Evolutionary conservation across 2,888 invertebrate species (phyloP).

Genomic region (Cephus pulcher): DNA sequence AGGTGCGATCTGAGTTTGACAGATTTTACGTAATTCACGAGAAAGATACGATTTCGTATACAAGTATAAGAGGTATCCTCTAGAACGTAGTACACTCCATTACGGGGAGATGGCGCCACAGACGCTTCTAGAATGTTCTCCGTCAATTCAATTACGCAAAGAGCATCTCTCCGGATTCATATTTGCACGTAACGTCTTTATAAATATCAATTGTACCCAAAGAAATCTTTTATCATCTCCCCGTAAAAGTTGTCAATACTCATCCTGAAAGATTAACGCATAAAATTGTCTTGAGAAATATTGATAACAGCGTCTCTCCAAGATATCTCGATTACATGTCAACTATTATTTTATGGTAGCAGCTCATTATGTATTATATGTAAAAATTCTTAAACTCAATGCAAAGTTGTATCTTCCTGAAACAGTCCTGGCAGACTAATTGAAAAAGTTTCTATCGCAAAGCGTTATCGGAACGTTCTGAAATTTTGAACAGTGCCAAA

Average conservation of each 20-base stretch:
- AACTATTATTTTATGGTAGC: neutral
- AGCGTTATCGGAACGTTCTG: neutral
- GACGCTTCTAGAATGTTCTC: neutral
- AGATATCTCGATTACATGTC: neutral
- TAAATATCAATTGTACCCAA: neutral
- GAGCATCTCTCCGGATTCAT: neutral
- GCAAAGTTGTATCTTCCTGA: neutral
- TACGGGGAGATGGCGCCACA: neutral
- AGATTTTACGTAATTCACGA: neutral
- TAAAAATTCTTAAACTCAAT: neutral
- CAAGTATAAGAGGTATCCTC: neutral
- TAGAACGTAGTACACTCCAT: neutral
- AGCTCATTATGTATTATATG: neutral
- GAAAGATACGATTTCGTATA: neutral
- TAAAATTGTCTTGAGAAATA: neutral
- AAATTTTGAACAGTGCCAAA: neutral
- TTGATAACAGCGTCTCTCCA: neutral
- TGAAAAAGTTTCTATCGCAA: neutral
- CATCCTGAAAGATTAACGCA: neutral
- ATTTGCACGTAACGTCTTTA: neutral
- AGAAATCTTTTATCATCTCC: neutral
- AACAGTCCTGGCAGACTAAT: neutral
- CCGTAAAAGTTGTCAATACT: neutral
- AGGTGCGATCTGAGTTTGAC: neutral
- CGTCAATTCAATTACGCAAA: neutral